A percentile compares a stretch with the other conserved stretches of the same genome.
These are phyloP conservation scores for Hypanus sabinus DNA, from an alignment of 2,113 vertebrate genomes.

Conservation along the genomic window DNA sequence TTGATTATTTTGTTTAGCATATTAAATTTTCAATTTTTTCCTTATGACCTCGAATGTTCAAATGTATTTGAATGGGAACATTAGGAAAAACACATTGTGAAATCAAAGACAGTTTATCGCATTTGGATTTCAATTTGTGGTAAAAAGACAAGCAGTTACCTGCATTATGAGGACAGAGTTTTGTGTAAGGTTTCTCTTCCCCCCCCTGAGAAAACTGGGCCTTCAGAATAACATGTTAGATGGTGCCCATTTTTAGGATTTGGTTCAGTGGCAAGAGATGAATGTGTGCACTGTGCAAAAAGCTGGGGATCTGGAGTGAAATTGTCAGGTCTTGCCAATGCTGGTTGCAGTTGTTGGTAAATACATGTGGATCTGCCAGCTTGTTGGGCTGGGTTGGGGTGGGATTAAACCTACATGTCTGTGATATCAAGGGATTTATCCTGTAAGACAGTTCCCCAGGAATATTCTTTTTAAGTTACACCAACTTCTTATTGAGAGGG, in stretches of 20 bases:
- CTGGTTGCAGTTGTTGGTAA: neutral
- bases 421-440: too few species aligned
- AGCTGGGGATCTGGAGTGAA: neutral
- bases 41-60: neutral
- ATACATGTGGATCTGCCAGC: neutral
- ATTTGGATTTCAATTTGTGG: too few species aligned
- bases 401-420: too few species aligned
- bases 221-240: neutral
- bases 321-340: neutral
- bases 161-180: neutral
- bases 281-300: neutral
- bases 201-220: neutral
- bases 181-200: neutral
- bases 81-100: neutral
- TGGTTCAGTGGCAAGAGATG: neutral
- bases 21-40: neutral
- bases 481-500: too few species aligned
- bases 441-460: neutral
- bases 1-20: neutral
- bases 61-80: neutral
- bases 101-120: neutral
- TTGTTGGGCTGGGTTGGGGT: too few species aligned
- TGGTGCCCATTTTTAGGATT: neutral
- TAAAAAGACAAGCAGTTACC: too few species aligned
- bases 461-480: too few species aligned